Evolutionary conservation across 2,797 vertebrate genomes (phyloP).

Genomic region (Dermochelys coriacea): DNA sequence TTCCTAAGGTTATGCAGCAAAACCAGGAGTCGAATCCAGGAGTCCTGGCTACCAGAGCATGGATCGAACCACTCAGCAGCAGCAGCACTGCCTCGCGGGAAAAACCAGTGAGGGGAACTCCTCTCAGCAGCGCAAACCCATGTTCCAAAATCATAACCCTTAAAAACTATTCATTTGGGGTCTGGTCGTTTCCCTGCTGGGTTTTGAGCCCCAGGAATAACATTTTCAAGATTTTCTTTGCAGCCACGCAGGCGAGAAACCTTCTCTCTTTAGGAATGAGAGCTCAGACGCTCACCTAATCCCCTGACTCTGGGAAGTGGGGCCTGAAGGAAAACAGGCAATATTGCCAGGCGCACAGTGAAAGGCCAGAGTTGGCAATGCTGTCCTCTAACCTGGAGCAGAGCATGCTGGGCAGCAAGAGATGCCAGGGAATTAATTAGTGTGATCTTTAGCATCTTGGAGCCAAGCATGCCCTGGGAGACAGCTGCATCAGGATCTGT

Average conservation of each 20-base stretch:
- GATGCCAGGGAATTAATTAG: too few species aligned
- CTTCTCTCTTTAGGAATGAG: background rate
- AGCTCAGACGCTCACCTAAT: background rate
- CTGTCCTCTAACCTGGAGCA: background rate
- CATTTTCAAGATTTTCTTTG: background rate
- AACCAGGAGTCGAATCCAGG: too few species aligned
- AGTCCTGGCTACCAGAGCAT: background rate
- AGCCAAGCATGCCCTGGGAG: background rate
- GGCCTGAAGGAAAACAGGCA: background rate
- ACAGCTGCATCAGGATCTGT: too few species aligned
- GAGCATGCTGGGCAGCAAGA: background rate
- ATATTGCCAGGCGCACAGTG: background rate
- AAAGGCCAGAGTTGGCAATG: background rate
- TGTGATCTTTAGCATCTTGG: background rate
- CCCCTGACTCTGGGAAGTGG: background rate
- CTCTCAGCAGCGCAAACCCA: too few species aligned
- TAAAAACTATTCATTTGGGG: too few species aligned
- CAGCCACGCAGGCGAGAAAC: background rate
- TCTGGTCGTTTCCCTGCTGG: background rate
- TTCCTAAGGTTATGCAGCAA: background rate
- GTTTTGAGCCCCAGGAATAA: background rate
- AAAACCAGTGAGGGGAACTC: too few species aligned
- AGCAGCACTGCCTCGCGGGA: rapidly evolving
- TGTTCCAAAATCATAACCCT: too few species aligned
- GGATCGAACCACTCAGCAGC: rapidly evolving